phyloP scores from a whole-genome alignment of 1,140 invertebrate species.

The Apis florea region DNA sequence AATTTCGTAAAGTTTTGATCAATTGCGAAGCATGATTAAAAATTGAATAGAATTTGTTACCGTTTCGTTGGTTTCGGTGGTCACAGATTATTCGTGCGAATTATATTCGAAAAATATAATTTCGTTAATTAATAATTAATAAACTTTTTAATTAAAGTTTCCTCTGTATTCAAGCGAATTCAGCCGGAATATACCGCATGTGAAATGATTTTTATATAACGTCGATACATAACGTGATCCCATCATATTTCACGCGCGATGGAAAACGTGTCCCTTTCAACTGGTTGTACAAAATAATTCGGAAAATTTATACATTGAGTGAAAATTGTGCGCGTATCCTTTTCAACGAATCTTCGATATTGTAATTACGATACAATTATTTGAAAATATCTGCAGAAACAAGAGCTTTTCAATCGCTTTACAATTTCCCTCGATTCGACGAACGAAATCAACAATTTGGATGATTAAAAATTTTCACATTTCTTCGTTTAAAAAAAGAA shows the following conservation, averaged over 20 bases:
- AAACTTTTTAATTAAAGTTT: constrained; percentile 5
- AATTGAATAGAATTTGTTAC: too few relatives aligned
- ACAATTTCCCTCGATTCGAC: too few relatives aligned
- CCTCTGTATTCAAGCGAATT: neutral
- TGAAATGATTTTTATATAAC: neutral
- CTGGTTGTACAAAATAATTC: neutral
- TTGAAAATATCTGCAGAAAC: too few relatives aligned
- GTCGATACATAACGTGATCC: neutral
- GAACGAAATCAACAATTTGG: too few relatives aligned
- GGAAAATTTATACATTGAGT: neutral
- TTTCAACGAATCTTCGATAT: neutral
- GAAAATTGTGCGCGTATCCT: neutral
- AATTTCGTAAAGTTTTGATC: too few relatives aligned
- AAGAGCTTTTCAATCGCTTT: too few relatives aligned
- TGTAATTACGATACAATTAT: too few relatives aligned
- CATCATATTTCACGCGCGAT: neutral
- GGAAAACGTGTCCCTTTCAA: neutral
- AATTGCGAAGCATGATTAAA: too few relatives aligned
- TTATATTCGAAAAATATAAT: too few relatives aligned
- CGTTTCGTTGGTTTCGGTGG: too few relatives aligned
- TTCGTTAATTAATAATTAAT: too few relatives aligned
- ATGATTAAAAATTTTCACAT: neutral
- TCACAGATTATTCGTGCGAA: neutral
- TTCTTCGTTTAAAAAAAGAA: too few relatives aligned
- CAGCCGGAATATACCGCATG: neutral